Evolutionary conservation across 2,888 invertebrate genomes (phyloP).

Genomic region (Sympetrum striolatum): DNA sequence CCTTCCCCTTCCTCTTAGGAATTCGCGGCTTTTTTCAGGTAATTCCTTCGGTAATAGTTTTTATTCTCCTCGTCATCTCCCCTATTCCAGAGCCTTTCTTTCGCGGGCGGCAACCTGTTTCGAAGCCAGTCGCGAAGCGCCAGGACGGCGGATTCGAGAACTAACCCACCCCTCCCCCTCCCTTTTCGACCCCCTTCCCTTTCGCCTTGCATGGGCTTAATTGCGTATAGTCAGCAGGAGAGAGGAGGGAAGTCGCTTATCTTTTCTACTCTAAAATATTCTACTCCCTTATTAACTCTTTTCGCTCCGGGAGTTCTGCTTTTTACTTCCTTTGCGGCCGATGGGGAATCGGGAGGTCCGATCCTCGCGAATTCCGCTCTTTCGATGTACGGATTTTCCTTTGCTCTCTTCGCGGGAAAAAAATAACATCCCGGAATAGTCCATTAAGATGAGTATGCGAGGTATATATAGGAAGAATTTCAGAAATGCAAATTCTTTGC

Average conservation of each 20-base stretch:
- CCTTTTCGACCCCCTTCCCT: not conserved
- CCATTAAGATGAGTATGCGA: too few relatives aligned
- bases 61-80: not conserved
- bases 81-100: not conserved
- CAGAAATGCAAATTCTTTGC: too few relatives aligned
- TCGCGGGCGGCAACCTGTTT: constrained; percentile 26
- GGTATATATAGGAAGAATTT: too few relatives aligned
- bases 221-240: constrained; percentile 13
- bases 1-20: not conserved
- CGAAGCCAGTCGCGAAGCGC: constrained; percentile 17
- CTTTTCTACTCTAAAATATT: not conserved
- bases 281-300: not conserved
- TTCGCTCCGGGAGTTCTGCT: not conserved
- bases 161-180: not conserved
- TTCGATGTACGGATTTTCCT: not conserved
- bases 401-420: not conserved
- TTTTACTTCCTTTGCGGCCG: not conserved
- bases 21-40: not conserved
- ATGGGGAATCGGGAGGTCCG: not conserved
- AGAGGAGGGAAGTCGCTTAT: not conserved
- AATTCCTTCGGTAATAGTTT: not conserved
- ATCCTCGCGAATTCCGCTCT: not conserved
- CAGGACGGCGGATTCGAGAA: not conserved
- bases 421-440: too few relatives aligned
- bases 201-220: constrained; percentile 29